These are phyloP conservation scores for Pangasius djambal DNA, from an alignment of 2,797 vertebrate genomes.

Conservation along the genomic window DNA sequence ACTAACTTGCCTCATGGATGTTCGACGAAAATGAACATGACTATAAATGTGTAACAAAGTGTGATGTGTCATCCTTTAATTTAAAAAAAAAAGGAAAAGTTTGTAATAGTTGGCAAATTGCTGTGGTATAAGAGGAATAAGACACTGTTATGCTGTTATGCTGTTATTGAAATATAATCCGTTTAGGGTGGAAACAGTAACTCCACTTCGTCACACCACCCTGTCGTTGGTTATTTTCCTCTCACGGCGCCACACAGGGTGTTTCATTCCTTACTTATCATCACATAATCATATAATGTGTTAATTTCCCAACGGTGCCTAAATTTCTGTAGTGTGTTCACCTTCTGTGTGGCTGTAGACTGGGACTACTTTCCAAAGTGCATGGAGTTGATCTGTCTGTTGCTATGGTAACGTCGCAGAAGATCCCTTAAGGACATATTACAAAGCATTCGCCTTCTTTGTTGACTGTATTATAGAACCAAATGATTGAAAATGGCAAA, in stretches of 20 bases:
- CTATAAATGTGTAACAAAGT: neutral
- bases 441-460: neutral
- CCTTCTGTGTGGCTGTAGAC: neutral
- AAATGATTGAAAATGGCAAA: neutral
- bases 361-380: conserved; percentile 2
- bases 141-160: too few relatives aligned
- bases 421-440: neutral
- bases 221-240: neutral
- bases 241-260: neutral
- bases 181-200: too few relatives aligned
- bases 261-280: neutral
- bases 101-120: neutral
- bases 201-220: neutral
- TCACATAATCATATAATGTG: neutral
- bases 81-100: neutral
- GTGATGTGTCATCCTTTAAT: neutral
- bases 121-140: neutral
- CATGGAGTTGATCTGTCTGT: conserved; percentile 42
- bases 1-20: neutral
- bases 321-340: neutral
- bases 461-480: neutral
- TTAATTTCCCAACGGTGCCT: neutral
- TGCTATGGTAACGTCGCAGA: conserved; percentile 52
- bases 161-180: too few relatives aligned
- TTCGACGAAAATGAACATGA: neutral